phyloP scores from a whole-genome alignment of 2,113 vertebrate genomes.

The Antennarius striatus region DNA sequence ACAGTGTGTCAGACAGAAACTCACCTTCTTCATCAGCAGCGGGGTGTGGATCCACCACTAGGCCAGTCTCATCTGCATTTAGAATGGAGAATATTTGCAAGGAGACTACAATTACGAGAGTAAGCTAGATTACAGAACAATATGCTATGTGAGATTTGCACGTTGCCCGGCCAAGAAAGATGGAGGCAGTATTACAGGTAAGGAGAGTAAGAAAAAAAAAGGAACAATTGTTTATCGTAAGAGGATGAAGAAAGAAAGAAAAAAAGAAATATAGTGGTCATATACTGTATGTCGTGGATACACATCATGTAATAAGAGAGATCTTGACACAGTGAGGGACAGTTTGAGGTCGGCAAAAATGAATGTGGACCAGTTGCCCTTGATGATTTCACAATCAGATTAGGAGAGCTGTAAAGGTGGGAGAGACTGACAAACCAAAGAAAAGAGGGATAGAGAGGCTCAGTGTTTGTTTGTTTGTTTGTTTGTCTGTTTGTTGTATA shows the following conservation, averaged over 20 bases:
- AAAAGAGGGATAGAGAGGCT: slow-evolving; percentile 35
- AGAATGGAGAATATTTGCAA: slow-evolving; percentile 99
- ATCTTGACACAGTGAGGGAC: slow-evolving; percentile 24
- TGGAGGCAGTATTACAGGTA: slow-evolving; percentile 14
- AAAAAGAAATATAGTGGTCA: slow-evolving; percentile 61
- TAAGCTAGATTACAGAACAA: slow-evolving; percentile 83
- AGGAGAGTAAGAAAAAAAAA: neutral
- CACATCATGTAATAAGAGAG: slow-evolving; percentile 39
- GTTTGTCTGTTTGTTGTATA: slow-evolving; percentile 65
- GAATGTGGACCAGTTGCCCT: slow-evolving; percentile 25
- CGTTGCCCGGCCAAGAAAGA: slow-evolving; percentile 79
- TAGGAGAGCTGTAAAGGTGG: slow-evolving; percentile 33
- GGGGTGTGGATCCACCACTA: slow-evolving; percentile 86
- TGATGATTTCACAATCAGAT: slow-evolving; percentile 22
- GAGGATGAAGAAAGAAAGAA: slow-evolving; percentile 4
- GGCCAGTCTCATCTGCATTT: slow-evolving; percentile 95
- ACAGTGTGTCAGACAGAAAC: slow-evolving; percentile 35
- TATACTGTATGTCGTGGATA: slow-evolving; percentile 48
- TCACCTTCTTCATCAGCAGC: slow-evolving; percentile 94
- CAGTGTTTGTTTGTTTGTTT: slow-evolving; percentile 51
- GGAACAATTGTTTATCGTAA: neutral
- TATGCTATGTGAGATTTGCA: slow-evolving; percentile 78
- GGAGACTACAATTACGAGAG: slow-evolving; percentile 97
- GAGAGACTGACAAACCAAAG: slow-evolving; percentile 44
- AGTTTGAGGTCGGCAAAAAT: slow-evolving; percentile 48